Evolutionary conservation across 2,888 invertebrate genomes (phyloP).

Genomic region (Hesperia comma): DNA sequence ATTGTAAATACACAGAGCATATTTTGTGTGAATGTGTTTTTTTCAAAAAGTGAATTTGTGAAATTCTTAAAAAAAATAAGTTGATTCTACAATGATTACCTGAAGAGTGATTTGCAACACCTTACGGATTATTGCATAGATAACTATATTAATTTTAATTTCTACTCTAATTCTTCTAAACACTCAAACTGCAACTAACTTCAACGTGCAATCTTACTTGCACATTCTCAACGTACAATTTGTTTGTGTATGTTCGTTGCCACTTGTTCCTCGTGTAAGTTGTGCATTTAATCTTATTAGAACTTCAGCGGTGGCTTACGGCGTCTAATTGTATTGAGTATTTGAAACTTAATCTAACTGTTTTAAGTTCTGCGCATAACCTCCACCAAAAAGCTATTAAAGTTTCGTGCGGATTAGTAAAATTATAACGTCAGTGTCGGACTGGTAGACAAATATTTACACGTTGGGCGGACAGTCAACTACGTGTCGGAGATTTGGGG

Average conservation of each 20-base stretch:
- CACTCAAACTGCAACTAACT: slow-evolving; percentile 33
- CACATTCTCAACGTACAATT: slow-evolving; percentile 46
- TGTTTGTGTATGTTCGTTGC: slow-evolving; percentile 48
- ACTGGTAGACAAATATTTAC: background rate
- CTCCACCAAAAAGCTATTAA: slow-evolving; percentile 30
- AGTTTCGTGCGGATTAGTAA: slow-evolving; percentile 1
- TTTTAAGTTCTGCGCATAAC: slow-evolving; percentile 32
- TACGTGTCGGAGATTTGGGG: no score
- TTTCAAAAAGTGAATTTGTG: no score
- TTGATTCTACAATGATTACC: no score
- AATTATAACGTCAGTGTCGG: background rate
- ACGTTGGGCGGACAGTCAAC: no score
- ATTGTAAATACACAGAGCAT: no score
- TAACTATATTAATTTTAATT: no score
- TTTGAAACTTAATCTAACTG: slow-evolving; percentile 39
- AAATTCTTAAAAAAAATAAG: no score
- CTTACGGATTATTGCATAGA: no score
- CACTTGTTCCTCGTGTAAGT: slow-evolving; percentile 46
- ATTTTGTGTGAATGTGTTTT: no score
- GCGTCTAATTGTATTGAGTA: slow-evolving; percentile 36
- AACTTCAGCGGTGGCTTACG: slow-evolving; percentile 36
- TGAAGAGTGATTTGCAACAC: no score
- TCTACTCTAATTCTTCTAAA: slow-evolving; percentile 1
- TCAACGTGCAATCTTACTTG: slow-evolving; percentile 57
- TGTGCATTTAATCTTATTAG: slow-evolving; percentile 43